Conservation (phyloP, 2,113 vertebrate species). For the Silurus asotus region DNA sequence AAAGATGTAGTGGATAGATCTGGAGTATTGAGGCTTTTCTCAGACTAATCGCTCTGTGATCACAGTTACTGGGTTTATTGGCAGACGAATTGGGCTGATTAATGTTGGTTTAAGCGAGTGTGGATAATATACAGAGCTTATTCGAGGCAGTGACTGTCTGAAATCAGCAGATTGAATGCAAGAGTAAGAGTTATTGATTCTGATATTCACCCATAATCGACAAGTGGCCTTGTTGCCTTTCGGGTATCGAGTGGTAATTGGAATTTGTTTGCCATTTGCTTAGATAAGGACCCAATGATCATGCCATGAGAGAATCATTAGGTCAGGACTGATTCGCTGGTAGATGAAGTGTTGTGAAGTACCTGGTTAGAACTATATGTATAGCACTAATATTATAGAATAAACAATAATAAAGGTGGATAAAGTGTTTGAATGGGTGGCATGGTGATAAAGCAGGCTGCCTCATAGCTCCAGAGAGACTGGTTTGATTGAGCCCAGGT, state of each 20-base stretch:
- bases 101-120: slow-evolving; percentile 76
- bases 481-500: background rate
- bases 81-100: slow-evolving; percentile 77
- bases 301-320: slow-evolving; percentile 24
- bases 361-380: background rate
- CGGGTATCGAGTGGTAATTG: slow-evolving; percentile 7
- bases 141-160: slow-evolving; percentile 60
- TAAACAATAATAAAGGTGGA: too few relatives aligned
- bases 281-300: slow-evolving; percentile 12
- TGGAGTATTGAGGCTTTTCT: slow-evolving; percentile 66
- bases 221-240: slow-evolving; percentile 17
- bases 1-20: slow-evolving; percentile 66
- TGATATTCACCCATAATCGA: slow-evolving; percentile 36
- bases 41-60: slow-evolving; percentile 73
- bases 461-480: background rate
- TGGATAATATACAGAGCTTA: slow-evolving; percentile 77
- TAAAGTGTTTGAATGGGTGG: background rate
- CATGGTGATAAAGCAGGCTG: background rate
- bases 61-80: slow-evolving; percentile 71
- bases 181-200: slow-evolving; percentile 40
- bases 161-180: slow-evolving; percentile 23
- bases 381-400: background rate
- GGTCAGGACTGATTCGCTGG: background rate
- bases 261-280: slow-evolving; percentile 25
- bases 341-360: background rate